Conservation (phyloP, 2,113 vertebrate species). For the Pungitius pungitius region DNA sequence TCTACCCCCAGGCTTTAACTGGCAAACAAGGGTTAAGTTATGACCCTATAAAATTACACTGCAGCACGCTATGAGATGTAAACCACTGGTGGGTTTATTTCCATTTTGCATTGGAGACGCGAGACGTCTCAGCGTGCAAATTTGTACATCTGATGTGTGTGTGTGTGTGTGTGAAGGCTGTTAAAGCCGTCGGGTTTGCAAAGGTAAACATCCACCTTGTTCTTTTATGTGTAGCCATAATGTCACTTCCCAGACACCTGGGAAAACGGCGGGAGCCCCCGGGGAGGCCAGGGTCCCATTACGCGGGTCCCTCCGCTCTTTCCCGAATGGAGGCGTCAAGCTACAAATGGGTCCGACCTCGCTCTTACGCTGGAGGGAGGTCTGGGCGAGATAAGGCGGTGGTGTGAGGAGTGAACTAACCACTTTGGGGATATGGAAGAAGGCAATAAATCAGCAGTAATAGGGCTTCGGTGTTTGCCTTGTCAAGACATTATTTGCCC, state of each 20-base stretch:
- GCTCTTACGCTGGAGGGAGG: slow-evolving; percentile 44
- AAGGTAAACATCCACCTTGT: slow-evolving; percentile 63
- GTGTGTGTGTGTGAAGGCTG: slow-evolving; percentile 18
- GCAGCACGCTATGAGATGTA: background rate
- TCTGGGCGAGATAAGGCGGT: slow-evolving; percentile 61
- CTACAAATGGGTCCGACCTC: slow-evolving; percentile 53
- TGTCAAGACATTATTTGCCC: slow-evolving; percentile 57
- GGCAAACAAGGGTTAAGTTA: slow-evolving; percentile 22
- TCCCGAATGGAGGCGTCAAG: slow-evolving; percentile 54
- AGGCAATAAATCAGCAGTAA: slow-evolving; percentile 70
- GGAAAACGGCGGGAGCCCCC: slow-evolving; percentile 47
- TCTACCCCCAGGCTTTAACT: slow-evolving; percentile 18
- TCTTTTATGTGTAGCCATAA: slow-evolving; percentile 71
- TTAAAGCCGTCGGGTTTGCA: slow-evolving; percentile 51
- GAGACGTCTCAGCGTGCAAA: background rate
- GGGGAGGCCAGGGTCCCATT: slow-evolving; percentile 48
- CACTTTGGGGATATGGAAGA: slow-evolving; percentile 55
- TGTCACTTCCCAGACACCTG: slow-evolving; percentile 64
- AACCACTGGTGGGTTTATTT: slow-evolving; percentile 12
- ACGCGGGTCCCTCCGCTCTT: slow-evolving; percentile 24
- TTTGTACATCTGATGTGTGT: slow-evolving; percentile 17
- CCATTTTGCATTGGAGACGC: slow-evolving; percentile 3
- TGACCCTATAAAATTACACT: slow-evolving; percentile 12
- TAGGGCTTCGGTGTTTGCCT: slow-evolving; percentile 58
- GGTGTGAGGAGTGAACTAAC: slow-evolving; percentile 50